These are phyloP conservation scores for Emydura subglobosa DNA, from an alignment of 2,113 vertebrate genomes.

Conservation along the genomic window DNA sequence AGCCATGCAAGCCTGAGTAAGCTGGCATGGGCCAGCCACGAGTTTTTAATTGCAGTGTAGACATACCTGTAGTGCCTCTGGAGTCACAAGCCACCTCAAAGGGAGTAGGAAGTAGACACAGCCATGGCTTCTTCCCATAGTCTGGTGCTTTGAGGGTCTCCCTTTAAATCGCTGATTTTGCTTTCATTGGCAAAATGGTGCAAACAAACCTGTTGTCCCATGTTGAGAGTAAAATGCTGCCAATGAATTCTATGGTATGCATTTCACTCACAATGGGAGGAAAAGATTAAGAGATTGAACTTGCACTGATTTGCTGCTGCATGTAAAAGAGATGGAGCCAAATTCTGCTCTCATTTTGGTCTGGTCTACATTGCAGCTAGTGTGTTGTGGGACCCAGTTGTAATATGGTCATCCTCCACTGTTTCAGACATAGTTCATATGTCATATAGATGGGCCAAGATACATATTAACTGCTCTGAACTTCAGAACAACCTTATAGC, in stretches of 20 bases:
- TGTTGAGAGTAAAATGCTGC: neutral
- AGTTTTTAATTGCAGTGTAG: neutral
- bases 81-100: neutral
- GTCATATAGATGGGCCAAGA: neutral
- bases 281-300: neutral
- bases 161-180: neutral
- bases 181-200: neutral
- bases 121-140: neutral
- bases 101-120: neutral
- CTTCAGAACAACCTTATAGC: neutral
- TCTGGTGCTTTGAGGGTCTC: neutral
- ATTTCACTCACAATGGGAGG: neutral
- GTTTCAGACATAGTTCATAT: neutral
- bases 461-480: neutral
- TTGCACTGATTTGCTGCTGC: conserved; percentile 9
- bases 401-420: rapidly evolving
- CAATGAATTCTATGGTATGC: neutral
- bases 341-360: neutral
- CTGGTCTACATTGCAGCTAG: neutral
- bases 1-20: neutral
- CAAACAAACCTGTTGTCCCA: neutral
- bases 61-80: neutral
- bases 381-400: neutral
- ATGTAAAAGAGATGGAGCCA: neutral
- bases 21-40: neutral